A percentile compares a stretch with the other conserved stretches of the same genome.
These are phyloP conservation scores for Coelopa pilipes DNA, from an alignment of 2,888 invertebrate genomes.

Conservation along the genomic window DNA sequence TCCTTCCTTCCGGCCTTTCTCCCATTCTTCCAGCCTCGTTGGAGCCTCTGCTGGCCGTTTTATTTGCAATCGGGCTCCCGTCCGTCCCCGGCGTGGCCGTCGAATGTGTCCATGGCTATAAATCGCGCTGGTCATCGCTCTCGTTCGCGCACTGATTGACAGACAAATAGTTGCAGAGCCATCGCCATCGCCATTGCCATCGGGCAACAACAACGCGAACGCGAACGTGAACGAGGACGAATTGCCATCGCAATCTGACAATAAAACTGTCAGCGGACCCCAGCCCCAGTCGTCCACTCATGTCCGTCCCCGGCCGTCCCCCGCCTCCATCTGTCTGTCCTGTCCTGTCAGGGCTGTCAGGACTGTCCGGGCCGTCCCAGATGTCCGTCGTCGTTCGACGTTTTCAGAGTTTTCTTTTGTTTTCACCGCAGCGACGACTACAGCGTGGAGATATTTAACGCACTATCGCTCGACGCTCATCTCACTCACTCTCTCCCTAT, in stretches of 20 bases:
- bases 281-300: neutral
- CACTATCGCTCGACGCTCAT: neutral
- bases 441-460: conserved; percentile 8
- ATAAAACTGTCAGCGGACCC: conserved; percentile 60
- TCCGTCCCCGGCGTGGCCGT: too few relatives aligned
- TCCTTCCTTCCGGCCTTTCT: too few relatives aligned
- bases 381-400: conserved; percentile 2
- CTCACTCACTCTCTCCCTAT: too few relatives aligned
- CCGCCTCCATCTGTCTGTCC: too few relatives aligned
- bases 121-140: too few relatives aligned
- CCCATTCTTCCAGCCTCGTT: too few relatives aligned
- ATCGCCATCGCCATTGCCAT: too few relatives aligned
- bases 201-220: conserved; percentile 3
- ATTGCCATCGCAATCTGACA: conserved; percentile 48
- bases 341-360: neutral
- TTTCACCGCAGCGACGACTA: neutral
- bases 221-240: neutral
- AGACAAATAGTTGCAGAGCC: neutral
- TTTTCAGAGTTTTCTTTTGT: conserved; percentile 8
- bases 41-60: too few relatives aligned
- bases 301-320: too few relatives aligned
- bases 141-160: neutral
- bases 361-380: neutral
- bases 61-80: too few relatives aligned
- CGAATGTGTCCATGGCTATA: too few relatives aligned